These are phyloP conservation scores for Eurytoma californica DNA, from an alignment of 2,888 invertebrate species.

Conservation along the genomic window DNA sequence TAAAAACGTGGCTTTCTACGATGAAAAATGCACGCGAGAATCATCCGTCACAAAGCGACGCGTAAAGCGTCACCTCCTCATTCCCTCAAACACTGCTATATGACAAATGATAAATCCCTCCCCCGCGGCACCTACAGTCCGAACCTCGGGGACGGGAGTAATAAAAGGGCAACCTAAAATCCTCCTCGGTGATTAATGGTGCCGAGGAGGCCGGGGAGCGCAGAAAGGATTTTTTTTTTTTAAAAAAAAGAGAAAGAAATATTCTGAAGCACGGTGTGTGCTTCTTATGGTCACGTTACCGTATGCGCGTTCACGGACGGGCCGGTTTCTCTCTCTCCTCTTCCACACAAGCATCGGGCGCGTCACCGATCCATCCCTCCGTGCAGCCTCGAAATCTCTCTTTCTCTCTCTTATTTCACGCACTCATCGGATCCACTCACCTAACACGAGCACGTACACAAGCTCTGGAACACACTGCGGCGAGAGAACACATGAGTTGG, in stretches of 20 bases:
- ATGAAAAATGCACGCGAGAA: no score
- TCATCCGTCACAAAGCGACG: no score
- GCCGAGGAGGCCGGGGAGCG: background rate
- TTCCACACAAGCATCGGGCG: constrained; percentile 16
- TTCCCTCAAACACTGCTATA: no score
- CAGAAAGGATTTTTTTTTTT: no score
- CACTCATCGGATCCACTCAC: constrained; percentile 1
- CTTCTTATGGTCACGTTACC: constrained; percentile 8
- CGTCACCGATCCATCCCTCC: constrained; percentile 18
- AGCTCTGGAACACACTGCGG: constrained; percentile 1
- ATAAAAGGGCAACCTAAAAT: background rate
- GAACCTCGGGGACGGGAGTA: background rate
- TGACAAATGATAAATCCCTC: no score
- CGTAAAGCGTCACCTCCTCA: no score
- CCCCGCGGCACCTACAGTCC: background rate
- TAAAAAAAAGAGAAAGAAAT: background rate
- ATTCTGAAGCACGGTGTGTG: background rate
- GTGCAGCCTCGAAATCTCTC: background rate
- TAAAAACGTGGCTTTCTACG: no score
- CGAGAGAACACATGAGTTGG: no score
- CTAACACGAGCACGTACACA: constrained; percentile 3
- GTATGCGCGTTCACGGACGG: constrained; percentile 14
- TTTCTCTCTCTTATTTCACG: constrained; percentile 6
- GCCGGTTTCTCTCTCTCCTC: background rate
- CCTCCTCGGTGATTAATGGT: background rate